A percentile compares a stretch with the other conserved stretches of the same genome.
These are phyloP conservation scores for Pristionchus mayeri DNA, from an alignment of 2,888 invertebrate genomes.

Conservation along the genomic window DNA sequence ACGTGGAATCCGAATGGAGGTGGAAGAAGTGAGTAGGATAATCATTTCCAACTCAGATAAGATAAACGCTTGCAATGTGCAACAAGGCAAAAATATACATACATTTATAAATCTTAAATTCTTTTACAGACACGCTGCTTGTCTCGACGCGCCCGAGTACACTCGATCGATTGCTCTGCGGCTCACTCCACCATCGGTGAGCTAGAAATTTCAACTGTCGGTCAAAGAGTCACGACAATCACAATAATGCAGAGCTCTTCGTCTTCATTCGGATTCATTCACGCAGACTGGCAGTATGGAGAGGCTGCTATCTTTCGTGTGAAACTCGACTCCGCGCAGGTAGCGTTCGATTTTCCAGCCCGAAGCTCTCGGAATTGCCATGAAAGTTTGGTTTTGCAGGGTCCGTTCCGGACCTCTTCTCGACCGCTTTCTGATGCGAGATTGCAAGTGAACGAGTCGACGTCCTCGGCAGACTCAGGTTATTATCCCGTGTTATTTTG, in stretches of 20 bases:
- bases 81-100: not conserved
- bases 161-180: constrained; percentile 16
- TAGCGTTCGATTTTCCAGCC: not conserved
- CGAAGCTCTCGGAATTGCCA: not conserved
- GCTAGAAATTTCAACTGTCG: not conserved
- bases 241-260: not conserved
- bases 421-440: not conserved
- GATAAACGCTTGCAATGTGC: too few species aligned
- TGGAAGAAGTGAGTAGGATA: constrained; percentile 15
- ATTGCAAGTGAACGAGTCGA: not conserved
- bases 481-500: not conserved
- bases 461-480: not conserved
- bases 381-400: not conserved
- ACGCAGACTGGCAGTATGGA: constrained; percentile 38
- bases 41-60: too few species aligned
- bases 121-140: constrained; percentile 2
- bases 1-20: constrained; percentile 40
- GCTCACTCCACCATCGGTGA: not conserved
- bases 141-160: constrained; percentile 30
- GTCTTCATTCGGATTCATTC: constrained; percentile 26
- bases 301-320: constrained; percentile 45
- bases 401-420: not conserved
- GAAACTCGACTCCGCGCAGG: constrained; percentile 3
- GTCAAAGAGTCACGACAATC: too few species aligned
- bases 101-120: not conserved